Base-by-base conservation (phyloP, 2,113 vertebrate genomes). In the Paedocypris sp. region DNA sequence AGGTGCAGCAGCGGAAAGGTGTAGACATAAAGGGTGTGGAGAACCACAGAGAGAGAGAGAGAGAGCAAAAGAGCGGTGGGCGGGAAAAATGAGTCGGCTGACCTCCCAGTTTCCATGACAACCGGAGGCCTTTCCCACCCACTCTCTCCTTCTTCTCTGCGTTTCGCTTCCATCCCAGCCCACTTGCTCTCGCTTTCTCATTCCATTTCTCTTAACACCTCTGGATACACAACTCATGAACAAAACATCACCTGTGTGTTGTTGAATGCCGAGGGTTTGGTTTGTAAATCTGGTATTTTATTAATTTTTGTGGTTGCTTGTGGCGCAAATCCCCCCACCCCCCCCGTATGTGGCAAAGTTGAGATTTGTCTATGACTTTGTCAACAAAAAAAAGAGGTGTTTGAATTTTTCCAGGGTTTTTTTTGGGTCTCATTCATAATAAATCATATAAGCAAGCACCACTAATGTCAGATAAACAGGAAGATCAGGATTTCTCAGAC, bases 81-180 rank as follows among this genome's bases (percentile, higher is more conserved):
- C 32, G 32, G 58, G 35, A 60, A 75, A 76, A 80, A 72, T 83
- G 78, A 72, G 69, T 82, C 81, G 83, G 81, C 82, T 83, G 82
- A 85, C 79, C 76, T 80, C 79, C 75, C 75, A 83, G 85, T 87
- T 85, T 84, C 83, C 85, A 85, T 86, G 82, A 73, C 67, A 82
- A 85, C 85, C 15, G 18, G 13, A 74, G 77, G 75, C 81, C 80
- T 82, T 85, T 82, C 83, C 79, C 83, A 77, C 82, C 80, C 83
- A 82, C 82, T 64, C 69, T 41, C 20, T 38, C 51, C 20, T 58
- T 49, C 60, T 66, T 36, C 28, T 68, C 18, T 47, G 46, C 58
- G 15, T 32, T 42, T 48, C 10, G 10, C 31, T 47, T 49, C 33
- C 35, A 33, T 13, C 32, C 26, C 2, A 9, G 43, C 9, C 35